Percentiles rank a stretch among this genome's conserved stretches.
Conservation (phyloP, 2,797 vertebrate species). For the Neosilurus mollespiculum region DNA sequence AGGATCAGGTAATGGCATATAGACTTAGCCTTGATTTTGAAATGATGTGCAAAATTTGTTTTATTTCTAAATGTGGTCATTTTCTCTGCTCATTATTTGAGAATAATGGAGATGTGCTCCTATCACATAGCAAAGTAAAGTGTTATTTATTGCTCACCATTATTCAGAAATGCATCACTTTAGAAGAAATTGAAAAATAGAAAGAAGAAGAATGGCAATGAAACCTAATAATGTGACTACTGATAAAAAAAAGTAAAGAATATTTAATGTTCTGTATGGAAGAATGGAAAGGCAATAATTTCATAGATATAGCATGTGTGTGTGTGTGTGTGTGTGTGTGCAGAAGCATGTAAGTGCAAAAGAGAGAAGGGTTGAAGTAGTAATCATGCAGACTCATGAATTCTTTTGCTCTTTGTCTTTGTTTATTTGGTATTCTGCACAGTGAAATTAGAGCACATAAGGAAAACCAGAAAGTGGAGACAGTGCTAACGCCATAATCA, state of each 20-base stretch:
- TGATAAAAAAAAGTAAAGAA: neutral
- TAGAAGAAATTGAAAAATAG: neutral
- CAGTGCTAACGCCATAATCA: constrained; percentile 34
- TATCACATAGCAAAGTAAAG: neutral
- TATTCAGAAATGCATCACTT: neutral
- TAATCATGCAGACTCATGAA: constrained; percentile 13
- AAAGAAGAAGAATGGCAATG: neutral
- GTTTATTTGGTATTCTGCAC: constrained; percentile 77
- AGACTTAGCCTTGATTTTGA: neutral
- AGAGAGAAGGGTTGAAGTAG: neutral
- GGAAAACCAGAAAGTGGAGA: constrained; percentile 52
- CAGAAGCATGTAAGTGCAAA: neutral
- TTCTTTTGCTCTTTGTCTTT: constrained; percentile 63
- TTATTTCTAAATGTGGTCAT: neutral
- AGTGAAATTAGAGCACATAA: constrained; percentile 57
- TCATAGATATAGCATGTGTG: neutral
- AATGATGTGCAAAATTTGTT: neutral
- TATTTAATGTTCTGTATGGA: neutral
- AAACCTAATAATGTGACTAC: neutral
- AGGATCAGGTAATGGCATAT: neutral
- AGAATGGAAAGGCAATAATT: neutral
- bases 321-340: constrained; percentile 2
- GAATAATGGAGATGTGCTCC: neutral
- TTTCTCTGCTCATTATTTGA: neutral
- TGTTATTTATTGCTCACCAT: neutral